phyloP scores from a whole-genome alignment of 2,888 invertebrate genomes.

The Petrolisthes manimaculis region DNA sequence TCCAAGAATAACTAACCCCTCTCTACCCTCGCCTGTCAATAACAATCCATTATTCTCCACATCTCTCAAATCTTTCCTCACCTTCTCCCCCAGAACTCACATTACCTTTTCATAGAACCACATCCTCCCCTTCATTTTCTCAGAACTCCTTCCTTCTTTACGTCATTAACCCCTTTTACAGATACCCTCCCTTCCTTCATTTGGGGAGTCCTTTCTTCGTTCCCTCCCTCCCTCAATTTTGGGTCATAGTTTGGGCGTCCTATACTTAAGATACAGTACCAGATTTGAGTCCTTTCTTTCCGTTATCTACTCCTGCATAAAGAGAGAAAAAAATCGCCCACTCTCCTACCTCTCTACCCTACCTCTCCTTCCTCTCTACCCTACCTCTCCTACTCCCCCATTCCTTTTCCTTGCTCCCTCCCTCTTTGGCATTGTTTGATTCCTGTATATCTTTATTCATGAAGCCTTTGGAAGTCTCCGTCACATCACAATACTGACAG shows the following conservation, averaged over 20 bases:
- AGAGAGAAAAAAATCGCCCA: background rate
- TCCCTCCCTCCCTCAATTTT: background rate
- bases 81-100: no score
- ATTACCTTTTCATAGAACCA: no score
- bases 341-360: conserved; percentile 11
- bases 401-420: background rate
- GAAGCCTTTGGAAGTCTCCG: conserved; percentile 23
- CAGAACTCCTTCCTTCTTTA: no score
- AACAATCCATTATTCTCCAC: no score
- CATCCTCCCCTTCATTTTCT: background rate
- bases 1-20: no score
- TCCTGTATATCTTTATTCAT: conserved; percentile 42
- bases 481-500: conserved; percentile 54
- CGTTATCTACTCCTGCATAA: no score
- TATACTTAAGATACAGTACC: no score
- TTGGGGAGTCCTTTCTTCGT: background rate
- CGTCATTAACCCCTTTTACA: background rate
- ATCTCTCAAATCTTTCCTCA: no score
- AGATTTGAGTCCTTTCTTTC: no score
- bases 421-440: conserved; percentile 36
- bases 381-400: background rate
- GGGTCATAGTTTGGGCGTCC: no score
- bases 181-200: background rate
- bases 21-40: no score
- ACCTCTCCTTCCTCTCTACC: background rate